Percentiles rank a stretch among this genome's conserved stretches.
Evolutionary conservation across 2,797 vertebrate genomes (phyloP).

Genomic region (Sphaeramia orbicularis): DNA sequence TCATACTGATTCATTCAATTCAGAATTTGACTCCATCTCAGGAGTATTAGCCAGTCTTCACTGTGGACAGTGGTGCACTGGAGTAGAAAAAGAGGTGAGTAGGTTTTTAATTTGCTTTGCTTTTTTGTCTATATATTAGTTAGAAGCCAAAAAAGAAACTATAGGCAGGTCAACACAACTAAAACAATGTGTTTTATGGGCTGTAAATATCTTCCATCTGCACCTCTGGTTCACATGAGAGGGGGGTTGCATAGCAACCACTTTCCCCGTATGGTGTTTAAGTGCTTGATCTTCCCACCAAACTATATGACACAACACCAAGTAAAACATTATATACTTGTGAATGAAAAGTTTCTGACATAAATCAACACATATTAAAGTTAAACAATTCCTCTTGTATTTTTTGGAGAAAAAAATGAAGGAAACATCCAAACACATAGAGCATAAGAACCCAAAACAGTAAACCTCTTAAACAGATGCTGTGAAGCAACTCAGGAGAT

Average conservation of each 20-base stretch:
- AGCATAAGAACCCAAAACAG: conserved; percentile 22
- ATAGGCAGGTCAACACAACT: conserved; percentile 35
- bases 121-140: conserved; percentile 31
- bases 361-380: conserved; percentile 37
- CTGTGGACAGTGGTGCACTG: conserved; percentile 35
- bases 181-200: conserved; percentile 41
- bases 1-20: conserved; percentile 37
- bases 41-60: conserved; percentile 42
- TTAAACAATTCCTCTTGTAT: conserved; percentile 16
- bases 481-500: conserved; percentile 14
- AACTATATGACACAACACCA: conserved; percentile 49
- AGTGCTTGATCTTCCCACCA: conserved; percentile 18
- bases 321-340: conserved; percentile 25
- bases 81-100: conserved; percentile 43
- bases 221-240: conserved; percentile 48
- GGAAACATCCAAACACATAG: conserved; percentile 12
- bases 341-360: conserved; percentile 40
- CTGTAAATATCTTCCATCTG: conserved; percentile 48
- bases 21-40: conserved; percentile 49
- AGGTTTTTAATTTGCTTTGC: conserved; percentile 25
- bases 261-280: conserved; percentile 49
- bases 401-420: conserved; percentile 6
- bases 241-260: conserved; percentile 73
- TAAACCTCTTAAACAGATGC: conserved; percentile 13
- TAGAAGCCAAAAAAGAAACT: conserved; percentile 25